Percentiles rank a stretch among this genome's conserved stretches.
phyloP scores from a whole-genome alignment of 2,888 invertebrate species.

The Chloromyia formosa region DNA sequence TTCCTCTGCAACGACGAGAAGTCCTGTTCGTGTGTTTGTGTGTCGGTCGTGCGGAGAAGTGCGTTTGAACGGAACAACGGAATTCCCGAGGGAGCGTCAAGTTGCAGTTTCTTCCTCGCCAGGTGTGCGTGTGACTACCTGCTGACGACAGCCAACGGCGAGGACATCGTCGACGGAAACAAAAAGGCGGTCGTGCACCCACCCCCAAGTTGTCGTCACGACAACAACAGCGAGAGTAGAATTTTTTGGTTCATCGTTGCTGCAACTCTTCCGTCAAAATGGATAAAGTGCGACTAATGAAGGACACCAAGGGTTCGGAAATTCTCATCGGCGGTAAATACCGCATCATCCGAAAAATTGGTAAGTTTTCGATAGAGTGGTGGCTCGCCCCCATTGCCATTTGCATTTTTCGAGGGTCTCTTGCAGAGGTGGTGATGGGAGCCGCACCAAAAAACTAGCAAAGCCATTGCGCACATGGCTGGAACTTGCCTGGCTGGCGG shows the following conservation, averaged over 20 bases:
- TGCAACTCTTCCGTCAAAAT: constrained; percentile 51
- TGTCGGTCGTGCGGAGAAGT: too few relatives aligned
- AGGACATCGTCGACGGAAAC: too few relatives aligned
- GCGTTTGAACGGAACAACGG: too few relatives aligned
- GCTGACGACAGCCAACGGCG: too few relatives aligned
- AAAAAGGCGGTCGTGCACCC: too few relatives aligned
- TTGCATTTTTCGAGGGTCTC: not conserved
- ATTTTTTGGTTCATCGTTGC: not conserved
- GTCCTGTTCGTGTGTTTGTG: too few relatives aligned
- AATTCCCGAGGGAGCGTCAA: too few relatives aligned
- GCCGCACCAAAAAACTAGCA: not conserved
- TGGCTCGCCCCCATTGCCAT: not conserved
- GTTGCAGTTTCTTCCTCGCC: too few relatives aligned
- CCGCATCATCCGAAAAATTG: constrained; percentile 95
- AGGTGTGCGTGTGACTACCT: too few relatives aligned
- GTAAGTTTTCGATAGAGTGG: constrained; percentile 61
- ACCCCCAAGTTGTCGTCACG: too few relatives aligned
- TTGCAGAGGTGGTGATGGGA: not conserved
- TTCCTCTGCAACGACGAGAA: too few relatives aligned
- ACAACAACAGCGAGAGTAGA: too few relatives aligned
- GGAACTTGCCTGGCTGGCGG: not conserved
- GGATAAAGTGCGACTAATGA: constrained; percentile 61
- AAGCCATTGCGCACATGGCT: not conserved
- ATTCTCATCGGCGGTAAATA: constrained; percentile 92
- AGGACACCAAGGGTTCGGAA: constrained; percentile 66